These are phyloP conservation scores for Drosophila ustulata DNA, from an alignment of 2,888 invertebrate genomes.

Conservation along the genomic window DNA sequence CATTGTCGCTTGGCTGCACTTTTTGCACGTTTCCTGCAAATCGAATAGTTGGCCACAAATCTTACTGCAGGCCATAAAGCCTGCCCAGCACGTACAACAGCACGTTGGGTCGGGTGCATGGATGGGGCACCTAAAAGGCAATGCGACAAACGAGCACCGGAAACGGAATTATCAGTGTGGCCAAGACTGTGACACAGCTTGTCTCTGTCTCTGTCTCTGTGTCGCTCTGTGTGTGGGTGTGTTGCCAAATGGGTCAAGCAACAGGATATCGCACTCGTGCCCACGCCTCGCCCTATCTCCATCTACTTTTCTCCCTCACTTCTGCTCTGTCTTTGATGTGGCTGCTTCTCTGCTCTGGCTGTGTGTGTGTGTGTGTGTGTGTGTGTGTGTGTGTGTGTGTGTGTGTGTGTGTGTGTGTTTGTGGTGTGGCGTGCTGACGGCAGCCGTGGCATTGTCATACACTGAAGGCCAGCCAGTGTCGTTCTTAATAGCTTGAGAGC, in stretches of 20 bases:
- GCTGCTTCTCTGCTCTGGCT: neutral
- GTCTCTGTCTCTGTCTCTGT: slow-evolving; percentile 7
- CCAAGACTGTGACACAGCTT: slow-evolving; percentile 26
- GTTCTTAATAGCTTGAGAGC: slow-evolving; percentile 28
- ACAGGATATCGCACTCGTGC: slow-evolving; percentile 47
- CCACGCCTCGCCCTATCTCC: slow-evolving; percentile 8
- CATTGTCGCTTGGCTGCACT: slow-evolving; percentile 11
- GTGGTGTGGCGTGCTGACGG: slow-evolving; percentile 16
- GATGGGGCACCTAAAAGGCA: slow-evolving; percentile 28
- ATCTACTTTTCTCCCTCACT: neutral
- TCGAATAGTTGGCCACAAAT: slow-evolving; percentile 17
- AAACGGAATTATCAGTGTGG: slow-evolving; percentile 58
- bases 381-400: slow-evolving; percentile 3
- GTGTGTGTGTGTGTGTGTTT: neutral
- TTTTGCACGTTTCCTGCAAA: slow-evolving; percentile 19
- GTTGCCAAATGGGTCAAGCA: slow-evolving; percentile 56
- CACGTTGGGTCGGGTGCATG: no score
- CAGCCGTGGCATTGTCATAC: slow-evolving; percentile 58
- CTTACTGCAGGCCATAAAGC: slow-evolving; percentile 30
- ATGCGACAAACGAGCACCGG: slow-evolving; percentile 56
- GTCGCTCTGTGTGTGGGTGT: slow-evolving; percentile 10
- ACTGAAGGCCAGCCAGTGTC: slow-evolving; percentile 42
- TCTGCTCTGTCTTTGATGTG: slow-evolving; percentile 4
- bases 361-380: neutral
- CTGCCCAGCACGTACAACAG: slow-evolving; percentile 19